Conservation (phyloP, 23 tunicate genomes). For the Diplosoma virens region DNA sequence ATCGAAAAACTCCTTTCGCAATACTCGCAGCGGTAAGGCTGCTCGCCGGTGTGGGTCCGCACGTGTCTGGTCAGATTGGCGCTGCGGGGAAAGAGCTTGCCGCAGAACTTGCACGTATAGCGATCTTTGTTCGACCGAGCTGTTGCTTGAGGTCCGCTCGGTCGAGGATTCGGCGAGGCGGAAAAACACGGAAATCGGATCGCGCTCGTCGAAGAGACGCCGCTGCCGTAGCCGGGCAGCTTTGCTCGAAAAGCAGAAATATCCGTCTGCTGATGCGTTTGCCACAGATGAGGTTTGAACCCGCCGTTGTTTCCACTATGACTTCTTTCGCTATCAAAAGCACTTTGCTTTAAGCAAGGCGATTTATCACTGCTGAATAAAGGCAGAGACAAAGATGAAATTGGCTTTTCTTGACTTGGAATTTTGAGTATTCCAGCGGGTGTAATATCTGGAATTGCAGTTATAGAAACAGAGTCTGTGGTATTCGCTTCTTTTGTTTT, state of each 20-base stretch:
- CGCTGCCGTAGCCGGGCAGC: not conserved
- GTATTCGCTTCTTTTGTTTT: no score
- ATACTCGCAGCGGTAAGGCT: constrained; percentile 90
- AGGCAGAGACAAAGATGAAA: no score
- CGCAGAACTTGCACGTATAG: constrained; percentile 85
- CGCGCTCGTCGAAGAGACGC: not conserved
- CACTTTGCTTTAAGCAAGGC: no score
- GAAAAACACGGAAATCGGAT: not conserved
- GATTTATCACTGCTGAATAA: no score
- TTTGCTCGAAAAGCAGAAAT: not conserved
- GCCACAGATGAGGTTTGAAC: not conserved
- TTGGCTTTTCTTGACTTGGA: no score
- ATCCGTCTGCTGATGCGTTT: not conserved
- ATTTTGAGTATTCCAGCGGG: no score
- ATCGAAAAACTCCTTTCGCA: constrained; percentile 96
- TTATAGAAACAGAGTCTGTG: no score
- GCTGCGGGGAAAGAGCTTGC: constrained; percentile 92
- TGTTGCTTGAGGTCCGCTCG: not conserved
- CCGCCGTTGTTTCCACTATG: no score
- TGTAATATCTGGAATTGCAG: no score
- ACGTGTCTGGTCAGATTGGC: constrained; percentile 96
- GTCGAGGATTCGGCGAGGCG: not conserved
- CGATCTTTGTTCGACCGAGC: constrained; percentile 45
- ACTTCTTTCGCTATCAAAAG: no score
- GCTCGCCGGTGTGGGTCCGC: constrained; percentile 99